A percentile compares a stretch with the other conserved stretches of the same genome.
These are phyloP conservation scores for Drosophila truncata DNA, from an alignment of 1,140 invertebrate genomes.

Conservation along the genomic window DNA sequence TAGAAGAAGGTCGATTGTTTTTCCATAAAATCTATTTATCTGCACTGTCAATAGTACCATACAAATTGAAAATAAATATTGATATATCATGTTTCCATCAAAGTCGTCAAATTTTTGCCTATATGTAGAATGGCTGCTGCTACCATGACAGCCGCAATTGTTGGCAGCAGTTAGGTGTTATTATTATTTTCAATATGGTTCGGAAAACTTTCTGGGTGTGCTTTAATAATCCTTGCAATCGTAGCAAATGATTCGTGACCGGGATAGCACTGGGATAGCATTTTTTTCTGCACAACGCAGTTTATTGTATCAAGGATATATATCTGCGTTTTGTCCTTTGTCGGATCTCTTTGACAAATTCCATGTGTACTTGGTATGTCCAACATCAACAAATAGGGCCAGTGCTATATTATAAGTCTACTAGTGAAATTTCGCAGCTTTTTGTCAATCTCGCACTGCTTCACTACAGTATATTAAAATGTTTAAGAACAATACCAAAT, in stretches of 20 bases:
- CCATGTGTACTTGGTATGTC: constrained; percentile 7
- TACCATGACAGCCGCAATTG: too few relatives aligned
- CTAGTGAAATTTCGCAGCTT: too few relatives aligned
- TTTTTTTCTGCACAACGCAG: too few relatives aligned
- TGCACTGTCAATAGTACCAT: too few relatives aligned
- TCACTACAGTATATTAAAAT: constrained; percentile 2
- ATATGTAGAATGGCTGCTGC: too few relatives aligned
- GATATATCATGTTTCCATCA: too few relatives aligned
- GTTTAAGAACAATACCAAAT: constrained; percentile 1
- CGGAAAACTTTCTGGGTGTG: background rate
- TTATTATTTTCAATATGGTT: background rate
- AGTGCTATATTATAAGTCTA: too few relatives aligned
- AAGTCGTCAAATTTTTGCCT: background rate
- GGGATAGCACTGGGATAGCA: background rate
- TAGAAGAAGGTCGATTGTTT: too few relatives aligned
- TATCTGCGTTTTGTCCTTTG: background rate
- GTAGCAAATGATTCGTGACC: background rate
- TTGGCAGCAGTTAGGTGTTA: background rate
- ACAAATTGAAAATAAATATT: too few relatives aligned
- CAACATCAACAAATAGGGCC: constrained; percentile 8
- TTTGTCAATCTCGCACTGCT: constrained; percentile 7
- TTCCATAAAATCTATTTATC: too few relatives aligned
- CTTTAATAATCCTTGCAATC: background rate
- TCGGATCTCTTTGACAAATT: background rate
- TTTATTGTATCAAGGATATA: background rate